Evolutionary conservation across 1,140 invertebrate species (phyloP), one percentile per base, ranked within the genome.

Genomic region (Rhagoletis zephyria): DNA sequence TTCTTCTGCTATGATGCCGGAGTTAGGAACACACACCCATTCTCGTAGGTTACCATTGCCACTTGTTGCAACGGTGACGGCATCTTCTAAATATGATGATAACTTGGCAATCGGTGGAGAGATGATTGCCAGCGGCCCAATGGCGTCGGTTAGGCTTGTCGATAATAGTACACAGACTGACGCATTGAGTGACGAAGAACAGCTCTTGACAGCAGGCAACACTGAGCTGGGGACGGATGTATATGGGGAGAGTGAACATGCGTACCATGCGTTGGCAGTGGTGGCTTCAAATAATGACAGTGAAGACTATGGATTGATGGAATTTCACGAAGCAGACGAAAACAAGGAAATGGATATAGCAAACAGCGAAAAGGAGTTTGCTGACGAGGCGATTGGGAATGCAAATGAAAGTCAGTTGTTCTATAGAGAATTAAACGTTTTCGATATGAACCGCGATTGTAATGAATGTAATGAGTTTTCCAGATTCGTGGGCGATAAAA

Each of bases 131-230:
- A 14, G 4, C 45, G n/a, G 3, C 16, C 2, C 2, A 81, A 7
- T 56, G 7, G 10, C n/a, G 42, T 4, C n/a, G 9, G 56, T 77
- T 4, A 65, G 90, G 88, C 88, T 91, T 64, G 90, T 90, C 60
- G 91, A 91, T 88, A 91, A 90, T 77, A 90, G 91, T 59, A 90
- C 90, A 0, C 74, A 81, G 19, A 81, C 74, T 19, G 74, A 81
- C 42, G 19, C n/a, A 19, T 7, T 81, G n/a, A 19, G 74, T 56
- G 48, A 81, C 2, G 42, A 56, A 56, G 48, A 3, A 4, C 67
- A 16, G 10, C 1, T 19, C 16, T 70, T 77, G 48, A 77, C 9
- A 45, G 51, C 9, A 45, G 51, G 51, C 5, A 63, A 63, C n/a
- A n/a, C n/a, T 14, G 12, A 77, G 14, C 12, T 56, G 14, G 70